These are phyloP conservation scores for Volucella bombylans DNA, from an alignment of 2,888 invertebrate genomes.

Conservation along the genomic window DNA sequence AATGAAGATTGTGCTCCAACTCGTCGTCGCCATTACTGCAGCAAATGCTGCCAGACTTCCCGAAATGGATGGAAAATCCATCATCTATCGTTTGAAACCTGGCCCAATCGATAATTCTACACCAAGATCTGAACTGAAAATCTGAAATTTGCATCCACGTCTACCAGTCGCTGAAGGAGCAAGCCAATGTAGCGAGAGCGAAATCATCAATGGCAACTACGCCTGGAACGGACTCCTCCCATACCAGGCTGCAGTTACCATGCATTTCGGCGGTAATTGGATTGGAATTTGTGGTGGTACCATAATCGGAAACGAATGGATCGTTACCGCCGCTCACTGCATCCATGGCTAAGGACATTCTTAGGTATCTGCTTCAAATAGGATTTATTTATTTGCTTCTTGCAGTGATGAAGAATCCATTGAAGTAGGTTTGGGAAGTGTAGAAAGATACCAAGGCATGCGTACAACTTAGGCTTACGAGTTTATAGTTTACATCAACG, in stretches of 20 bases:
- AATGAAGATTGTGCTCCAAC: too few relatives aligned
- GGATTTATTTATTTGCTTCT: neutral
- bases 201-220: neutral
- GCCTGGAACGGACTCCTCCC: constrained; percentile 75
- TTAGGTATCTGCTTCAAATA: neutral
- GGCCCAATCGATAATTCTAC: too few relatives aligned
- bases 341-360: constrained; percentile 75
- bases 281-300: constrained; percentile 79
- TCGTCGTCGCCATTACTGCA: too few relatives aligned
- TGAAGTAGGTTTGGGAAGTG: neutral
- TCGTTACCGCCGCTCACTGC: constrained; percentile 80
- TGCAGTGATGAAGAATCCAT: neutral
- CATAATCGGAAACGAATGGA: constrained; percentile 75
- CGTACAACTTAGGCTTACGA: neutral
- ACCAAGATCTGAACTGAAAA: too few relatives aligned
- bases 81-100: too few relatives aligned
- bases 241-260: constrained; percentile 78
- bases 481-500: constrained; percentile 4
- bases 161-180: too few relatives aligned
- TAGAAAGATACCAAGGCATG: constrained; percentile 38
- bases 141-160: too few relatives aligned
- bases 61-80: too few relatives aligned
- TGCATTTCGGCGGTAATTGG: constrained; percentile 59
- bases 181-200: too few relatives aligned
- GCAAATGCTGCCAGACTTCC: too few relatives aligned